Base-by-base conservation (phyloP, 2,888 invertebrate genomes). In the Linnaemya vulpina region DNA sequence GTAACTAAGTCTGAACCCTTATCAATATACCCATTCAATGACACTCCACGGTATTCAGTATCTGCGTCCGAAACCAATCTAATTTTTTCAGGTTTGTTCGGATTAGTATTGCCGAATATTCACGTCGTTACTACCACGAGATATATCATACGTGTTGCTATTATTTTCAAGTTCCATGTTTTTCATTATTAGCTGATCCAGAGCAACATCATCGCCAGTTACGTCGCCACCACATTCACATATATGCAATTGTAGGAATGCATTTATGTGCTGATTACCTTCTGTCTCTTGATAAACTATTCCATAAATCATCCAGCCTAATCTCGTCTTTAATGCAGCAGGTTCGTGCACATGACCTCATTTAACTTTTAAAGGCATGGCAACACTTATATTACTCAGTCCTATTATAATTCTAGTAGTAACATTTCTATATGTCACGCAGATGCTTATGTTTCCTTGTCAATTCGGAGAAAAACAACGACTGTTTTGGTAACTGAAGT, bases 1-100 rank as follows among this genome's bases (percentile, higher is more conserved):
- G 90, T 89, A 43, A 91, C 75, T 80, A 92, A 92, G 1, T 90
- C 88, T 78, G 90, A 87, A 49, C 92, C 79, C 0, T 92, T 89
- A 43, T 35, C 35, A 8, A 35, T 3, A 8, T 35, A 35, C 8
- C 35, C 35, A 35, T 35, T 35, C 8, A 35, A 35, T 35, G 35
- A 35, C 8, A 35, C 35, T 35, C 35, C 35, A 8, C 35, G 35
- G 35, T 35, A 35, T 35, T 35, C 35, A 35, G 35, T 8, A 35
- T 3, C 35, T 3, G 35, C 35, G 8, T 35, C 35, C 35, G 4
- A 35, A 8, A 35, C 35, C 35, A 35, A 8, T 35, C 35, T 35
- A 3, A 35, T 35, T 35, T 43, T 43, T 43, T 43, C 43, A 43
- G 43, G 43, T 13, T 43, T 43, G 43, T 43, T 43, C 13, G 43